Evolutionary conservation across 2,797 vertebrate species (phyloP).

Genomic region (Luscinia megarhynchos): DNA sequence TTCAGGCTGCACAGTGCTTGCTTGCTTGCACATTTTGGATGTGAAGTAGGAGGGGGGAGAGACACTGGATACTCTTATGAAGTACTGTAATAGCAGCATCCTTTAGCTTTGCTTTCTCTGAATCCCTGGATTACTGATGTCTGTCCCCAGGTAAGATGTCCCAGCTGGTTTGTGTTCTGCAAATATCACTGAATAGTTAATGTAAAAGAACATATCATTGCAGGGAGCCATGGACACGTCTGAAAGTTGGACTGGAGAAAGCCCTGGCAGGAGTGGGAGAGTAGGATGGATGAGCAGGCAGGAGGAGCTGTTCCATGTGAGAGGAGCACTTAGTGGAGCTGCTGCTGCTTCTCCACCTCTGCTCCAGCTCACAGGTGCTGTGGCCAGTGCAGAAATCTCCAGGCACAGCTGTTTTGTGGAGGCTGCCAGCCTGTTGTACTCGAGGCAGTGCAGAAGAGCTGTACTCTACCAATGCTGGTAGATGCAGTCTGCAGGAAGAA

Average conservation of each 20-base stretch:
- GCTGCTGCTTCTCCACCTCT: not conserved
- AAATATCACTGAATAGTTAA: not conserved
- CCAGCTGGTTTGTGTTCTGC: not conserved
- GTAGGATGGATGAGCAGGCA: not conserved
- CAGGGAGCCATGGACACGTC: not conserved
- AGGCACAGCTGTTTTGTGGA: not conserved
- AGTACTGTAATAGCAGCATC: not conserved
- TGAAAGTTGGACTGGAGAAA: not conserved
- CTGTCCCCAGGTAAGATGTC: not conserved
- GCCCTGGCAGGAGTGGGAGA: not conserved
- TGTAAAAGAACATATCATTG: accelerated
- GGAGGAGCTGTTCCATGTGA: not conserved
- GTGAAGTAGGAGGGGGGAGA: not conserved
- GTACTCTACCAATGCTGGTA: not conserved
- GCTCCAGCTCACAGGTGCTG: accelerated
- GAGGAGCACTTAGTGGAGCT: not conserved
- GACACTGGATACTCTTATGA: not conserved
- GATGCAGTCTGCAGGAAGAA: not conserved
- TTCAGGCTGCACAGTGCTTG: not conserved
- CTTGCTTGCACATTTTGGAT: not conserved
- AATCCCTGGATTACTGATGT: not conserved
- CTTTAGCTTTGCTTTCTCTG: not conserved
- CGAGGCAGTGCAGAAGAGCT: not conserved
- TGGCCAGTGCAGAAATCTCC: not conserved
- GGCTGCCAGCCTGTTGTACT: not conserved